Base-by-base conservation (phyloP, 2,888 invertebrate genomes). In the Pharmacophagus antenor region DNA sequence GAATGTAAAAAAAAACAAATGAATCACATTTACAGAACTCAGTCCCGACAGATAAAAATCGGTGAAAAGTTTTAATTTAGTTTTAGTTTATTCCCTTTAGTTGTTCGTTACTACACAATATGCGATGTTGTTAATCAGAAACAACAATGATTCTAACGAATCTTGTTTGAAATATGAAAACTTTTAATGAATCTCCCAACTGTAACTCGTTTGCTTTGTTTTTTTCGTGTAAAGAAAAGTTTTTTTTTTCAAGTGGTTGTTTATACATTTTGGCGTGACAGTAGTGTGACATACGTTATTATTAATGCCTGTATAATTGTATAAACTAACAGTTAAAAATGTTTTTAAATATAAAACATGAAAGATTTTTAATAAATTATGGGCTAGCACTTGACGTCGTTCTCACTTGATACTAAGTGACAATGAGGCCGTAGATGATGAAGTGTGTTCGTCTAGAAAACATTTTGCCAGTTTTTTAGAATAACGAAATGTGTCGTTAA, bases 101-200 rank as follows among this genome's bases (percentile, higher is more conserved):
- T 25, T 8, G 25, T 6, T 25, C 25, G 25, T 25, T 17, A 25
- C 25, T 7, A 25, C 18, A 27, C 31, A 49, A 15, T 25, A 42
- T 17, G 42, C 7, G 21, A 21, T 49, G 49, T 25, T 49, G 49
- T 49, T n/a, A 25, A 25, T 49, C 27, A 27, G 23, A 23, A 53
- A 41, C 41, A 41, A 42, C 42, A 42, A 23, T 25, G 25, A 42
- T 17, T 53, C 42, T 22, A 23, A 23, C 42, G 25, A 21, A 37
- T 37, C 31, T 10, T 42, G 42, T 53, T 53, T 42, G 20, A 42
- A 53, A 53, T 44, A 54, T 25, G 46, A 46, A 46, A 46, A 46
- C 20, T 46, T 46, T 46, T 46, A 46, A 46, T 21, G 46, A 46
- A 46, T 20, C 21, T 21, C 46, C 17, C 46, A 10, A 46, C 12